phyloP scores from a whole-genome alignment of 2,797 vertebrate genomes.

The Siniperca obscura region DNA sequence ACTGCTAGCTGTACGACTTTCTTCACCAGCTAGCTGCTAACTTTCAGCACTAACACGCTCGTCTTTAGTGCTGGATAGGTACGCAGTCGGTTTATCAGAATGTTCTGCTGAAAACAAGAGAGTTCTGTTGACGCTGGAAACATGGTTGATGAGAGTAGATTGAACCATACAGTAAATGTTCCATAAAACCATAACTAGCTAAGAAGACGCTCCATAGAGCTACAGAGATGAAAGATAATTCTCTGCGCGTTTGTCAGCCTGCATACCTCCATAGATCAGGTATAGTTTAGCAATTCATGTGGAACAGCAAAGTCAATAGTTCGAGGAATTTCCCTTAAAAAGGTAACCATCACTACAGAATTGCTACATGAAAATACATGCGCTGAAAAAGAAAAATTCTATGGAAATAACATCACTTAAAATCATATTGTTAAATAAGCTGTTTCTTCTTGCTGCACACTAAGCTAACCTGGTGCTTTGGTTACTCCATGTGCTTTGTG shows the following conservation, averaged over 20 bases:
- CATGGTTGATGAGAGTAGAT: neutral
- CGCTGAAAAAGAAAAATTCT: neutral
- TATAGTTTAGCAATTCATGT: neutral
- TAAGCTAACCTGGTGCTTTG: conserved; percentile 31
- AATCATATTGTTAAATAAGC: neutral
- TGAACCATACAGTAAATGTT: neutral
- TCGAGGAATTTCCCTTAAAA: neutral
- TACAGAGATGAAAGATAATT: neutral
- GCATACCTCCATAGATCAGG: conserved; percentile 16
- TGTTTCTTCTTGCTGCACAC: neutral
- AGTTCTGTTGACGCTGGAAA: neutral
- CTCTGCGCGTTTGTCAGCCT: neutral
- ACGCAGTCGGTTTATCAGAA: neutral
- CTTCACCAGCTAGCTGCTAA: neutral
- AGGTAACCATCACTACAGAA: neutral
- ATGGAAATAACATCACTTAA: neutral
- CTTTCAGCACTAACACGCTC: neutral
- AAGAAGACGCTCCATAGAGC: neutral
- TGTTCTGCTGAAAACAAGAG: neutral
- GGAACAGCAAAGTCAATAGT: neutral
- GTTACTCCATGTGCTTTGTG: conserved; percentile 3
- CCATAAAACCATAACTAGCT: neutral
- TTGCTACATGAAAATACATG: neutral
- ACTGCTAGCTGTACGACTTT: neutral
- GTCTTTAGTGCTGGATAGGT: neutral